Base-by-base conservation (phyloP, 2,888 invertebrate species). In the Drosophila rubida region DNA sequence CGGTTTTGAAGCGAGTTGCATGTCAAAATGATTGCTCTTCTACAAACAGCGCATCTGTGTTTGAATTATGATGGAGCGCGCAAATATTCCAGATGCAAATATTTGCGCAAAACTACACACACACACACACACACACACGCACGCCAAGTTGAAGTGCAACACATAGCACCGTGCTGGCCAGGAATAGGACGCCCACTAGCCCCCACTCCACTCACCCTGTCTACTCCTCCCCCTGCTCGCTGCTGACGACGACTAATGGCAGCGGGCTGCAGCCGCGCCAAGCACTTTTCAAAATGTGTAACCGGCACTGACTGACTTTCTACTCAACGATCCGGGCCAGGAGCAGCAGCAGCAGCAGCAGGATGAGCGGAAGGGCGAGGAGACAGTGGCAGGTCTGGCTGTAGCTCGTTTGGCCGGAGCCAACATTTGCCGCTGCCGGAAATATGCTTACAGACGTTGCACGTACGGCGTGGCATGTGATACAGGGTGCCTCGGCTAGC, bases 1-100 rank as follows among this genome's bases (percentile, higher is more conserved):
- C 88, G 80, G 82, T 87, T 90, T 88, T 87, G 88, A 90, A 90
- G 88, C 84, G 87, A 89, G 82, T 90, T 83, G 83, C 88, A 90
- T 90, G 90, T 87, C 89, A 87, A 90, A 90, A 90, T 90, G 90
- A 90, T 90, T 90, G 90, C 90, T 91, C 90, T 90, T 91, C 90
- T 89, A 85, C 87, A 91, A 91, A 91, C 89, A 91, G 80, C 78
- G 89, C 91, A 90, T 90, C 89, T 91, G 82, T 83, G 90, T 91
- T 91, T 91, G 90, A 91, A 90, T 90, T 91, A 91, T 91, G 89
- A 90, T 91, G 91, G 87, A 90, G 89, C 86, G 89, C 85, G 90
- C 89, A 91, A 91, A 91, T 91, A 91, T 91, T 91, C 89, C 88
- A 90, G 90, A 86, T 80, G 90, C 88, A 90, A 91, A 91, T 91